These are phyloP conservation scores for Papilio polyxenes DNA, from an alignment of 1,140 invertebrate genomes.

Conservation along the genomic window DNA sequence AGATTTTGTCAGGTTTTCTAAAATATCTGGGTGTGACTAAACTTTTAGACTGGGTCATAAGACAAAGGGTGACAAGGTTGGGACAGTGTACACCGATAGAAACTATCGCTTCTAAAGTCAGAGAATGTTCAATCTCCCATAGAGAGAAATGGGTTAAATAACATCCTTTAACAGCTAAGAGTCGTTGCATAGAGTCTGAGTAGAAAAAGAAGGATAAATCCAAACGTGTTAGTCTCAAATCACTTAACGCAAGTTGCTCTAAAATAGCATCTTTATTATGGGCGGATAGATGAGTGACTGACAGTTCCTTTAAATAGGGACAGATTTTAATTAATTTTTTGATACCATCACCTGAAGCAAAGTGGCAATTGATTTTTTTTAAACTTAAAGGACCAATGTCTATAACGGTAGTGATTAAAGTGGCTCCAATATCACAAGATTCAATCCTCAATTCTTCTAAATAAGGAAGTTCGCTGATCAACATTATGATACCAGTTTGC, in stretches of 20 bases:
- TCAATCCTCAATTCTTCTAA: slow-evolving; percentile 76
- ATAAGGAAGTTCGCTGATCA: slow-evolving; percentile 69
- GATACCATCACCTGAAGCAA: slow-evolving; percentile 72
- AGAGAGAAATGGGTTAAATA: slow-evolving; percentile 76
- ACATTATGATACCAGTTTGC: slow-evolving; percentile 73
- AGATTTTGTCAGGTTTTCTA: slow-evolving; percentile 62
- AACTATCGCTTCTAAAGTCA: slow-evolving; percentile 69
- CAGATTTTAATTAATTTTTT: slow-evolving; percentile 74
- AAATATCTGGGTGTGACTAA: slow-evolving; percentile 68
- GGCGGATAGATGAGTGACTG: slow-evolving; percentile 71
- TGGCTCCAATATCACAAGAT: slow-evolving; percentile 77
- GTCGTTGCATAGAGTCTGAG: slow-evolving; percentile 63
- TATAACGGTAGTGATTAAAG: slow-evolving; percentile 63
- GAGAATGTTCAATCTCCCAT: slow-evolving; percentile 72
- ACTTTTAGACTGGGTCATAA: slow-evolving; percentile 72
- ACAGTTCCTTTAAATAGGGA: slow-evolving; percentile 70
- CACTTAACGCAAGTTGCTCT: slow-evolving; percentile 66
- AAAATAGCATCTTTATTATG: slow-evolving; percentile 74
- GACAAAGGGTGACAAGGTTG: slow-evolving; percentile 63
- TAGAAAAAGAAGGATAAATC: slow-evolving; percentile 77
- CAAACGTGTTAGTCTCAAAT: slow-evolving; percentile 66
- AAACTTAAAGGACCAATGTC: slow-evolving; percentile 71
- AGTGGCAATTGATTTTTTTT: slow-evolving; percentile 75
- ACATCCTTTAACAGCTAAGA: slow-evolving; percentile 67
- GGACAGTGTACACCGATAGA: slow-evolving; percentile 70